phyloP scores from a whole-genome alignment of 2,113 vertebrate genomes.

The Notechis scutatus region DNA sequence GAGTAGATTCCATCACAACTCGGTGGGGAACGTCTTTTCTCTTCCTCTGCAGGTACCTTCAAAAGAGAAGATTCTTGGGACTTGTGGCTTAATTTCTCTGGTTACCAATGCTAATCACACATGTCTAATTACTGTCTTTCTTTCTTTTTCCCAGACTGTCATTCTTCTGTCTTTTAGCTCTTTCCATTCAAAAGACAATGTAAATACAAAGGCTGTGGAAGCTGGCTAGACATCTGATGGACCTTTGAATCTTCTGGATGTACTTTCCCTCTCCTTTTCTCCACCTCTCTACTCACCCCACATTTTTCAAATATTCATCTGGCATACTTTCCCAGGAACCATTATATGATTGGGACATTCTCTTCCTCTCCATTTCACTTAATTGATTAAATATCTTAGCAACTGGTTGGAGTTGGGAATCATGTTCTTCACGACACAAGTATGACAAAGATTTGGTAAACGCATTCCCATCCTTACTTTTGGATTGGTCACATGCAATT shows the following conservation, averaged over 20 bases:
- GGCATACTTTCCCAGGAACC: constrained; percentile 77
- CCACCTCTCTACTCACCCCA: constrained; percentile 15
- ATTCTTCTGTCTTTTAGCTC: constrained; percentile 76
- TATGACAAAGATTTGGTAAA: constrained; percentile 60
- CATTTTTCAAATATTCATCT: constrained; percentile 71
- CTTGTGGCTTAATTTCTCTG: constrained; percentile 89
- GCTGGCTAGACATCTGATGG: constrained; percentile 75
- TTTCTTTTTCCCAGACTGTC: constrained; percentile 76
- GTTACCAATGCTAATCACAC: constrained; percentile 89
- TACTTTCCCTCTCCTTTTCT: constrained; percentile 30
- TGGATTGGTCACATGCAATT: neutral
- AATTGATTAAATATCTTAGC: constrained; percentile 10
- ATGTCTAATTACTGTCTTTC: constrained; percentile 81
- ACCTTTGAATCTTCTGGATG: constrained; percentile 50
- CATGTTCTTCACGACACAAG: constrained; percentile 60
- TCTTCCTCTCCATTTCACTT: constrained; percentile 53
- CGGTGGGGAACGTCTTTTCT: constrained; percentile 79
- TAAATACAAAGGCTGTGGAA: constrained; percentile 70
- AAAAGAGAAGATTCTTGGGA: constrained; percentile 86
- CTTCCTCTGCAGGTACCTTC: constrained; percentile 79
- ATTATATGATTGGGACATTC: constrained; percentile 57
- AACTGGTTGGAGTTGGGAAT: constrained; percentile 42
- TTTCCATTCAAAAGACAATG: constrained; percentile 69
- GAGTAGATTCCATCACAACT: constrained; percentile 81
- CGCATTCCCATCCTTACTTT: neutral